Evolutionary conservation across 2,797 vertebrate genomes (phyloP).

Genomic region (Oreortyx pictus): DNA sequence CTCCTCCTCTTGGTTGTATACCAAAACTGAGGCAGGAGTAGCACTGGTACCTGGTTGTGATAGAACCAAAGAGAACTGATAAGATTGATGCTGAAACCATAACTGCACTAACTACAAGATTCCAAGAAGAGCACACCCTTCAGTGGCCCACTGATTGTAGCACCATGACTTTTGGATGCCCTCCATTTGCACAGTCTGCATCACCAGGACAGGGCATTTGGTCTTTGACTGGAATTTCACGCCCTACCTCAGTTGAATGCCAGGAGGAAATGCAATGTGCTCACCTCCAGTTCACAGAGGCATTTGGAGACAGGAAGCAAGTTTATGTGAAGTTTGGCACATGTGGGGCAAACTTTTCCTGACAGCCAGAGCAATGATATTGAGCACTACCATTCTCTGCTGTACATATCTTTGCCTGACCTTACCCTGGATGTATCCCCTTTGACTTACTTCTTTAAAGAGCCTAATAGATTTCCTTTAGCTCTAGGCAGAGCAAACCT

Average conservation of each 20-base stretch:
- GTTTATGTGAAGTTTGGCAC: slow-evolving; percentile 19
- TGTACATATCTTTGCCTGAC: slow-evolving; percentile 66
- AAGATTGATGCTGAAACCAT: rapidly evolving
- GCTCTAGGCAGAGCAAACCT: slow-evolving; percentile 74
- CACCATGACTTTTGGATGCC: not conserved
- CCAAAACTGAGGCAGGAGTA: not conserved
- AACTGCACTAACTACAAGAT: not conserved
- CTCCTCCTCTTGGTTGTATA: not conserved
- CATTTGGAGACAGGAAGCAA: slow-evolving; percentile 27
- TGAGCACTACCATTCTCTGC: slow-evolving; percentile 37
- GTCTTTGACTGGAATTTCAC: not conserved
- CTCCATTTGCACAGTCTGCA: not conserved
- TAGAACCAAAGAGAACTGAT: rapidly evolving
- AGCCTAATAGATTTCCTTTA: slow-evolving; percentile 74
- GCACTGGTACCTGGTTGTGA: not conserved
- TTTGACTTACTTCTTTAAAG: slow-evolving; percentile 67
- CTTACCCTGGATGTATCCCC: slow-evolving; percentile 52
- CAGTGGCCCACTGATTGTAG: not conserved
- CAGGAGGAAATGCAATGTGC: not conserved
- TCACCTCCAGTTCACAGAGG: not conserved
- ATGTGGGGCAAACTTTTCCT: not conserved
- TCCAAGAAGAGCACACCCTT: not conserved
- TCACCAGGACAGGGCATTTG: not conserved
- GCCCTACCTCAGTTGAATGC: not conserved
- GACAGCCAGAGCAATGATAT: slow-evolving; percentile 48